Evolutionary conservation across 2,113 vertebrate species (phyloP), one percentile per base, ranked within the genome.

Genomic region (Eira barbara): DNA sequence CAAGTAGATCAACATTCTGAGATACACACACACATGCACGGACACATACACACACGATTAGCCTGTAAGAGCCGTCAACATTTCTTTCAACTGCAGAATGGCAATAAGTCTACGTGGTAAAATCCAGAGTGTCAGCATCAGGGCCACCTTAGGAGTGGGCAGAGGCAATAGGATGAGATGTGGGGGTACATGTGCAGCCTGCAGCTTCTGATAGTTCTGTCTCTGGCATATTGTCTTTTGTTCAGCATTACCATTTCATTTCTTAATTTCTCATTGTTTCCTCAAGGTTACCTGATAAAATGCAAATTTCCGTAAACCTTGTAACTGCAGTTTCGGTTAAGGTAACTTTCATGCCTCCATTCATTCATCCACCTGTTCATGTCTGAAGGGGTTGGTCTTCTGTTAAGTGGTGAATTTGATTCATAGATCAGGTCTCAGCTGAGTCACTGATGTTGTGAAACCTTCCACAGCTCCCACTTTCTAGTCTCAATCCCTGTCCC

Each of bases 21-120:
- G n/a, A n/a, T 69, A n/a, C 57, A 59, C 57, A 61, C 59, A 25
- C 21, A 23, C 52, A 61, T 42, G 4, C 34, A 87, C 57, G 25
- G 8, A 61, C 59, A 25, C 59, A 10, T 23, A 61, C 23, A 59
- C 23, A 61, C 59, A 25, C 3, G 4, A 82, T 67, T 65, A 83
- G 69, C 36, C 3, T 36, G 4, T 55, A 57, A 81, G 42, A 55
- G 11, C 3, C 78, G 4, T 91, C 18, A 39, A 15, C 7, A 39
- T 59, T 65, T 89, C 80, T 80, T 89, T 63, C 82, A 91, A 55
- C 14, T 92, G 20, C 23, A 84, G 49, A 97, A 23, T 47, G 79
- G 4, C 4, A n/a, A 18, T 84, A 4, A 49, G 12, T 71, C 10
- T 17, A 61, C 17, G 31, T 78, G 80, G 14, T 47, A 57, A 78